Conservation (phyloP, 2,888 invertebrate species). For the Anodontia alba region DNA sequence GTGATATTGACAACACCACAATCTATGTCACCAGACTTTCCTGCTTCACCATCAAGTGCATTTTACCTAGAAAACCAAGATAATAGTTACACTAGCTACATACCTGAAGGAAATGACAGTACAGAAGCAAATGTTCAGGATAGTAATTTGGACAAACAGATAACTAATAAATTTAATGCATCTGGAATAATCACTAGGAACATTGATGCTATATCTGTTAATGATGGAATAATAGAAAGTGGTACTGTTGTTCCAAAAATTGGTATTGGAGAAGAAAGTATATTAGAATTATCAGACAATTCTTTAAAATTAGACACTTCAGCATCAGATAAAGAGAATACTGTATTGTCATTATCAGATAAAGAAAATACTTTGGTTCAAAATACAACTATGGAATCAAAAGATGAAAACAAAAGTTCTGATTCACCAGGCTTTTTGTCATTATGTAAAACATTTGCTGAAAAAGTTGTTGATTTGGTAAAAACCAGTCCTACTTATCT, state of each 20-base stretch:
- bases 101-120: neutral
- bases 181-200: too few relatives aligned
- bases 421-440: constrained; percentile 53
- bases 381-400: neutral
- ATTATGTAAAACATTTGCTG: constrained; percentile 57
- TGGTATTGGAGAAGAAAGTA: neutral
- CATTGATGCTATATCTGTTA: too few relatives aligned
- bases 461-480: constrained; percentile 56
- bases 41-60: constrained; percentile 36
- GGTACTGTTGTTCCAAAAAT: neutral
- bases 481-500: constrained; percentile 56
- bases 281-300: neutral
- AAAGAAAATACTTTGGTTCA: constrained; percentile 34
- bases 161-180: neutral
- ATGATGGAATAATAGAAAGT: too few relatives aligned
- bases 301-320: neutral
- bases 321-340: neutral
- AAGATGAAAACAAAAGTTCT: neutral
- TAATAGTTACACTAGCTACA: constrained; percentile 8
- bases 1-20: constrained; percentile 12
- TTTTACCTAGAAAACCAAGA: neutral
- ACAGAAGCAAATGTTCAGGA: neutral
- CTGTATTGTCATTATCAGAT: constrained; percentile 27
- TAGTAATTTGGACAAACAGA: neutral
- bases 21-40: constrained; percentile 61